Evolutionary conservation across 2,888 invertebrate species (phyloP).

Genomic region (Pegoplata infirma): DNA sequence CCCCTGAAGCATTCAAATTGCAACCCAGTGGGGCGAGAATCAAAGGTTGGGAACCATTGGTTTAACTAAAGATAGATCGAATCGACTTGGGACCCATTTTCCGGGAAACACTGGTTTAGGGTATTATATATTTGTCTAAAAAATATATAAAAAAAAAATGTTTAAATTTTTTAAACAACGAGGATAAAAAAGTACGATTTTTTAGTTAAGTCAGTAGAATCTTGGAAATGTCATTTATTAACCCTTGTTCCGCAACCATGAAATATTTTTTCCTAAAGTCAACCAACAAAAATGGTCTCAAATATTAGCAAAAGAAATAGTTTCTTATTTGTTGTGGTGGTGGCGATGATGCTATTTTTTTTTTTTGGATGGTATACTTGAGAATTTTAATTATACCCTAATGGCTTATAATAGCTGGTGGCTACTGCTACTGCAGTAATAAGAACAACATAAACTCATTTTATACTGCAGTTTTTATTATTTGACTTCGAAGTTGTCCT

Average conservation of each 20-base stretch:
- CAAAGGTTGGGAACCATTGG: too few species aligned
- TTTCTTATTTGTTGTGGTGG: slow-evolving; percentile 33
- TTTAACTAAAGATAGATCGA: too few species aligned
- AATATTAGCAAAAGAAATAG: slow-evolving; percentile 6
- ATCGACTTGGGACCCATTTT: too few species aligned
- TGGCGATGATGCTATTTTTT: slow-evolving; percentile 43
- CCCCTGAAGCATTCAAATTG: too few species aligned
- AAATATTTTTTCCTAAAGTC: slow-evolving; percentile 45
- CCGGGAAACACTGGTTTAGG: too few species aligned
- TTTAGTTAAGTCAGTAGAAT: too few species aligned
- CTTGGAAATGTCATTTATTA: too few species aligned
- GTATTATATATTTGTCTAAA: too few species aligned
- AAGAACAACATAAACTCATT: slow-evolving; percentile 63
- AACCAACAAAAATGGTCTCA: not conserved
- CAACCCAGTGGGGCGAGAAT: too few species aligned
- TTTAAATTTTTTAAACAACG: too few species aligned
- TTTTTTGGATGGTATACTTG: slow-evolving; percentile 66
- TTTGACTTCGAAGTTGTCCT: slow-evolving; percentile 51
- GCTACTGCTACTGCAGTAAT: slow-evolving; percentile 63
- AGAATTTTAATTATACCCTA: slow-evolving; percentile 76
- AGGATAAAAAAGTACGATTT: too few species aligned
- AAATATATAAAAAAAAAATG: too few species aligned
- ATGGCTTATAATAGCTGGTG: slow-evolving; percentile 72
- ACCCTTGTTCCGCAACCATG: slow-evolving; percentile 54
- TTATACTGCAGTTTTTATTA: slow-evolving; percentile 18